Evolutionary conservation across 2,113 vertebrate genomes (phyloP).

Genomic region (Psittacula cyanocephala): DNA sequence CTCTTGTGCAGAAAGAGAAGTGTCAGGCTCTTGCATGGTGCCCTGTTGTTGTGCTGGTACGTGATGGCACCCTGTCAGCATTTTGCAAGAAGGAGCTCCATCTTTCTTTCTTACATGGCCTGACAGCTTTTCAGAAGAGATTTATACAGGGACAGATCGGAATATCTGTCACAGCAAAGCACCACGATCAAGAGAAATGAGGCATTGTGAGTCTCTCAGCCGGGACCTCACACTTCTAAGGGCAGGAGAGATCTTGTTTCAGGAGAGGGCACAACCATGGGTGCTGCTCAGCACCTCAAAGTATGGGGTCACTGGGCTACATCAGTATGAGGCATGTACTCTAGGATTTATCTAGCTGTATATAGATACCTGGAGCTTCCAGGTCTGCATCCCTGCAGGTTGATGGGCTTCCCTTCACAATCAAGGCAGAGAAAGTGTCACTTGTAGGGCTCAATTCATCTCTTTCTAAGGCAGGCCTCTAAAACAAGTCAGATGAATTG

Average conservation of each 20-base stretch:
- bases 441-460: background rate
- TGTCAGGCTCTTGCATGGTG: background rate
- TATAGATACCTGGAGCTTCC: background rate
- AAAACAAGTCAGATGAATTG: conserved; percentile 28
- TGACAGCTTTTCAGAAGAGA: conserved; percentile 66
- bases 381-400: background rate
- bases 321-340: background rate
- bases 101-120: conserved; percentile 57
- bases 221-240: background rate
- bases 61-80: conserved; percentile 31
- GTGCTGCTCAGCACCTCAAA: background rate
- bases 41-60: background rate
- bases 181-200: background rate
- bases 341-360: background rate
- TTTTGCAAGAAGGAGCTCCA: conserved; percentile 32
- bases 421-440: conserved; percentile 24
- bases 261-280: background rate
- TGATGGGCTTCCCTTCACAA: background rate
- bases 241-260: background rate
- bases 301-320: background rate
- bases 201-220: background rate
- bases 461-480: background rate
- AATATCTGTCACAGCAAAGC: conserved; percentile 57
- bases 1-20: background rate
- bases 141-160: conserved; percentile 38